Conservation (phyloP, 2,797 vertebrate genomes). For the Pangasius djambal region DNA sequence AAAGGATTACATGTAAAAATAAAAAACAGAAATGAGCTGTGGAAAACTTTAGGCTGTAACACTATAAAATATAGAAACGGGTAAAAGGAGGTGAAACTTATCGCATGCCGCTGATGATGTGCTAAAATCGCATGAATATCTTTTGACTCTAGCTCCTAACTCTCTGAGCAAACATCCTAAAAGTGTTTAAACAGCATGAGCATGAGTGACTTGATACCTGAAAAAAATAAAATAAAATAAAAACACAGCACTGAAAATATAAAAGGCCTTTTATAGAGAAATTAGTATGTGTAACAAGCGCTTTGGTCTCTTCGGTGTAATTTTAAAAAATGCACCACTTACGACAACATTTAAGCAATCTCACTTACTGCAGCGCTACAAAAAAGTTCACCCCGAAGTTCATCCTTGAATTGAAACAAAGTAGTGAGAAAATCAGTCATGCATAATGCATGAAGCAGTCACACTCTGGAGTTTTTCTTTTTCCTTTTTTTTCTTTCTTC, state of each 20-base stretch:
- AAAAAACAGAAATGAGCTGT: too few relatives aligned
- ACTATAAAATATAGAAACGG: too few relatives aligned
- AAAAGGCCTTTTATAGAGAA: background rate
- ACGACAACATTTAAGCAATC: background rate
- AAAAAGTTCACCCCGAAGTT: background rate
- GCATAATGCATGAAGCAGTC: background rate
- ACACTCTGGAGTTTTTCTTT: background rate
- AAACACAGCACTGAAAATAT: background rate
- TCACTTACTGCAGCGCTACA: background rate
- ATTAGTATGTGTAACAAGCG: background rate
- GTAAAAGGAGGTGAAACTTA: too few relatives aligned
- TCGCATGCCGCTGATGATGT: too few relatives aligned
- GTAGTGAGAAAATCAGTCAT: background rate
- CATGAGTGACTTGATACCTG: background rate
- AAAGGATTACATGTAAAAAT: too few relatives aligned
- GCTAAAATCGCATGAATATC: too few relatives aligned
- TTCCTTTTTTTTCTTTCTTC: too few relatives aligned
- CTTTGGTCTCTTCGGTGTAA: background rate
- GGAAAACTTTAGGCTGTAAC: too few relatives aligned
- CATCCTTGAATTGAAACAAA: background rate
- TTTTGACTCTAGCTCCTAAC: background rate
- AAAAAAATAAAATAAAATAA: background rate
- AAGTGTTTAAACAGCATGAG: background rate
- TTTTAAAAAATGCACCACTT: background rate
- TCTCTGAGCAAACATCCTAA: background rate